These are phyloP conservation scores for Astreopora myriophthalma DNA, from an alignment of 64 coral and sea anemone genomes.

Conservation along the genomic window DNA sequence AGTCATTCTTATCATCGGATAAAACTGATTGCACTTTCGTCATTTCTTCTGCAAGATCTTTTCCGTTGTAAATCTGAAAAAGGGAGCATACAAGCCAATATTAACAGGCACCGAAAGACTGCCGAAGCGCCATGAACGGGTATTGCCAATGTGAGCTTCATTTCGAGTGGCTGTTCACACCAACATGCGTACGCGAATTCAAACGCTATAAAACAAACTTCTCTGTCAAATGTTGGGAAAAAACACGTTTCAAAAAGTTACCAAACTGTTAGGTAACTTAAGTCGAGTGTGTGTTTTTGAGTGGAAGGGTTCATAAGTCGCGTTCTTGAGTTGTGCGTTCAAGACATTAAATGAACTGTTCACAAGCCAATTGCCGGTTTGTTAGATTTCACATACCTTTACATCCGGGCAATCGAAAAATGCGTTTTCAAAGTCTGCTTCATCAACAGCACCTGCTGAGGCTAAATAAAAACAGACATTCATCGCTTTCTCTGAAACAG, in stretches of 20 bases:
- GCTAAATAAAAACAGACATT: not conserved
- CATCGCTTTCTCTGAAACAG: not conserved
- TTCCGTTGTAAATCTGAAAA: slow-evolving; percentile 82
- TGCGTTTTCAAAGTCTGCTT: slow-evolving; percentile 91
- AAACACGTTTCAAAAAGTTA: too few species aligned
- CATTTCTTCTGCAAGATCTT: slow-evolving; percentile 92
- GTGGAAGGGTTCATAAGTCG: too few species aligned
- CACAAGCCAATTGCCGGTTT: not conserved
- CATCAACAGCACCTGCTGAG: slow-evolving; percentile 92
- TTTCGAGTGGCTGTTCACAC: too few species aligned
- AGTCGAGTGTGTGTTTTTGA: too few species aligned
- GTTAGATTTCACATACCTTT: slow-evolving; percentile 48
- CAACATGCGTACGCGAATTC: too few species aligned
- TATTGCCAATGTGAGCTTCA: too few species aligned
- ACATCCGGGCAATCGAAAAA: slow-evolving; percentile 86
- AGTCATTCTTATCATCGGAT: slow-evolving; percentile 94
- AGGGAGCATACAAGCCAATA: not conserved
- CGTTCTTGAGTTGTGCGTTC: too few species aligned
- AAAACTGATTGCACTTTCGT: slow-evolving; percentile 78
- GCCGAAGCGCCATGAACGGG: not conserved
- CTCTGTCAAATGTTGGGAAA: too few species aligned
- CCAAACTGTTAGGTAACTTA: too few species aligned
- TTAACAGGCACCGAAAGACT: not conserved
- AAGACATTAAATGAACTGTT: not conserved
- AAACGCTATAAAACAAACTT: too few species aligned